A percentile compares a stretch with the other conserved stretches of the same genome.
Conservation (phyloP, 2,113 vertebrate genomes). For the Chionis minor region DNA sequence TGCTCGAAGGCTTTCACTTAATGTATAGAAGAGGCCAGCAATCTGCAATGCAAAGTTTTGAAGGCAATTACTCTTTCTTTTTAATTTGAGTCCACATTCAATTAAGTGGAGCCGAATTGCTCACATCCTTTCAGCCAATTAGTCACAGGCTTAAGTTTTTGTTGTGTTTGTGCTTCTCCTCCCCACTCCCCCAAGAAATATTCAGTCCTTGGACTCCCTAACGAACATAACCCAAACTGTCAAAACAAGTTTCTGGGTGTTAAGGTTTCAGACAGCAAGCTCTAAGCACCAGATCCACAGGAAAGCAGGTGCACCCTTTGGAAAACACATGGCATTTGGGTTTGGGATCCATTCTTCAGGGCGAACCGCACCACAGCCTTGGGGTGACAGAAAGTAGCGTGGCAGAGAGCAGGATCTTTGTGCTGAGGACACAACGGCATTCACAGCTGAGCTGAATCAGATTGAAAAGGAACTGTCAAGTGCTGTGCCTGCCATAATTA, state of each 20-base stretch:
- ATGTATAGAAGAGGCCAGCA: not conserved
- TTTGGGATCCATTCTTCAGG: not conserved
- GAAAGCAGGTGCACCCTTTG: not conserved
- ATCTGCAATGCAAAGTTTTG: slow-evolving; percentile 35
- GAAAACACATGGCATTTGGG: not conserved
- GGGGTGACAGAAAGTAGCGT: not conserved
- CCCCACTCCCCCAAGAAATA: not conserved
- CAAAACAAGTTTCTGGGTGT: slow-evolving; percentile 15
- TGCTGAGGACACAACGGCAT: not conserved
- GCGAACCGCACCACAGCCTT: not conserved
- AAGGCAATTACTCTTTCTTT: slow-evolving; percentile 34
- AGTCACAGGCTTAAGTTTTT: slow-evolving; percentile 33
- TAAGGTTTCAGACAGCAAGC: not conserved
- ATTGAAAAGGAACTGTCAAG: slow-evolving; percentile 66
- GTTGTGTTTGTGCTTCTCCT: not conserved
- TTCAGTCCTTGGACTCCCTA: not conserved
- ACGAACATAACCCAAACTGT: not conserved
- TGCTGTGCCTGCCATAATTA: slow-evolving; percentile 54
- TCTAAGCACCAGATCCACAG: not conserved
- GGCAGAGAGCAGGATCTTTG: not conserved
- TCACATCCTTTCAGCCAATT: slow-evolving; percentile 28
- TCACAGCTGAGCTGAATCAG: slow-evolving; percentile 55
- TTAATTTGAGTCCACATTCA: slow-evolving; percentile 37
- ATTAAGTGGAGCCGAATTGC: not conserved
- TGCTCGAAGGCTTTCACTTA: not conserved